Conservation (phyloP, 2,113 vertebrate species). For the Rattus rattus region DNA sequence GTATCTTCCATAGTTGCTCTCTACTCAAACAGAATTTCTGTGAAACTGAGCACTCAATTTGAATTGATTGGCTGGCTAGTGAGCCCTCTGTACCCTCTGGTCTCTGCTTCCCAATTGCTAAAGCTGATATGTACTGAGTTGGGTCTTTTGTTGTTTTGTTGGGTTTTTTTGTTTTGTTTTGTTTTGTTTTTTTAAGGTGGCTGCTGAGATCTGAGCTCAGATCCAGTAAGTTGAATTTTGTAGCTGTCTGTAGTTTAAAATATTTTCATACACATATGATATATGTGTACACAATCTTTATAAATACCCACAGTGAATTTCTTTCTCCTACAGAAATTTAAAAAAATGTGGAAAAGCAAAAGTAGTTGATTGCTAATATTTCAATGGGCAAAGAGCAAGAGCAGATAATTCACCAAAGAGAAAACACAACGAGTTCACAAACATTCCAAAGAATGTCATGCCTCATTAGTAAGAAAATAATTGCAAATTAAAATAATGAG, state of each 20-base stretch:
- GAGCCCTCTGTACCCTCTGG: background rate
- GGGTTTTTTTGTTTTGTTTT: too few species aligned
- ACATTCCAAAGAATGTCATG: conserved; percentile 70
- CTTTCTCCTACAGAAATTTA: conserved; percentile 35
- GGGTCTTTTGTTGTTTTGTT: too few species aligned
- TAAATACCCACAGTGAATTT: conserved; percentile 33
- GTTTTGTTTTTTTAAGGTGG: background rate
- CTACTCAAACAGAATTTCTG: background rate
- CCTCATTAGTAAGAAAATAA: conserved; percentile 76
- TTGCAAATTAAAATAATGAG: conserved; percentile 79
- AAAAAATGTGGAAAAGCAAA: conserved; percentile 57
- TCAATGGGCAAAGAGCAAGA: conserved; percentile 36
- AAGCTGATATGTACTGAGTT: too few species aligned
- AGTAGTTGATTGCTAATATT: conserved; percentile 45
- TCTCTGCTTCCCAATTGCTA: background rate
- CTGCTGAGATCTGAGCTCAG: background rate
- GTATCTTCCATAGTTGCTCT: background rate
- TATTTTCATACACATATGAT: conserved; percentile 50
- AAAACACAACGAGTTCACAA: conserved; percentile 62
- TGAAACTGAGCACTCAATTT: background rate
- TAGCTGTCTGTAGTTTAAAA: conserved; percentile 44
- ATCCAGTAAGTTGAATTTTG: conserved; percentile 17
- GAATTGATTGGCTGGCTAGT: background rate
- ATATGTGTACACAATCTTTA: background rate
- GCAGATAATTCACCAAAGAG: conserved; percentile 64